phyloP scores from a whole-genome alignment of 2,888 invertebrate genomes.

The Sesamia inferens region DNA sequence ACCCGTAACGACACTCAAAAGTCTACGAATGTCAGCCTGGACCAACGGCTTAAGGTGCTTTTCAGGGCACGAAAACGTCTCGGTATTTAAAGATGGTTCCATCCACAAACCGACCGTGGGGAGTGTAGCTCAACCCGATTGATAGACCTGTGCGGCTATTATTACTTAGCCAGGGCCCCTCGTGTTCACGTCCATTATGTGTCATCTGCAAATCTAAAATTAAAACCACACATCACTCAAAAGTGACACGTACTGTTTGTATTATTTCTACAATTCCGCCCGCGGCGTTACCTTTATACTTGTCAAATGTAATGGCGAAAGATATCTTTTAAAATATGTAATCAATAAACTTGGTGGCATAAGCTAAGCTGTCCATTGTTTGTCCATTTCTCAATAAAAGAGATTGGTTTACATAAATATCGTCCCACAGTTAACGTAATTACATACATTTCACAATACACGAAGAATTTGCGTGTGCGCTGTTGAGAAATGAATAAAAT shows the following conservation, averaged over 20 bases:
- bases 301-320: conserved; percentile 35
- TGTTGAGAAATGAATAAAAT: conserved; percentile 14
- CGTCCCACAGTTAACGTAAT: conserved; percentile 43
- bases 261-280: conserved; percentile 31
- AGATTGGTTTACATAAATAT: conserved; percentile 43
- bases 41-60: too few relatives aligned
- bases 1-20: too few relatives aligned
- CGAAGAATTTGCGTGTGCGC: conserved; percentile 24
- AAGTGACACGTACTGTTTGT: conserved; percentile 39
- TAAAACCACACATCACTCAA: conserved; percentile 28
- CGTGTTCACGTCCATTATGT: not conserved
- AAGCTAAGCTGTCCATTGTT: conserved; percentile 49
- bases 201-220: conserved; percentile 23
- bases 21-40: too few relatives aligned
- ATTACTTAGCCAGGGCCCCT: too few relatives aligned
- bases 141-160: too few relatives aligned
- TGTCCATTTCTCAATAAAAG: conserved; percentile 53
- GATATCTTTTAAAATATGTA: conserved; percentile 44
- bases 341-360: conserved; percentile 46
- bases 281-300: conserved; percentile 28
- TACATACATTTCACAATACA: conserved; percentile 46
- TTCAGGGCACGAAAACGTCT: too few relatives aligned
- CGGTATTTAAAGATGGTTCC: too few relatives aligned
- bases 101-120: too few relatives aligned
- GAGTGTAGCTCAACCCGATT: too few relatives aligned